Evolutionary conservation across 2,797 vertebrate species (phyloP).

Genomic region (Sebastes oblongus): DNA sequence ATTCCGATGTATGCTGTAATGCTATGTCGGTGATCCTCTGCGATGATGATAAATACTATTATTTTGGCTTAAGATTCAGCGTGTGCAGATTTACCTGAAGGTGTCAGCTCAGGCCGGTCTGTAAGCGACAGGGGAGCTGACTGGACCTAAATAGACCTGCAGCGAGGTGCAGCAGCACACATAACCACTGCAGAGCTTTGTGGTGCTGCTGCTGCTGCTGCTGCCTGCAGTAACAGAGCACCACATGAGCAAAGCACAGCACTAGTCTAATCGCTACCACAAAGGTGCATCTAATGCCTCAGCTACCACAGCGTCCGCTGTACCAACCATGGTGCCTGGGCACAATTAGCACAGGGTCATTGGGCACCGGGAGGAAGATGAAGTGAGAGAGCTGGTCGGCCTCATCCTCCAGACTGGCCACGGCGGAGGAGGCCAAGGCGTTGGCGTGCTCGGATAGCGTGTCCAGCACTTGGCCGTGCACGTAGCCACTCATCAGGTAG

Average conservation of each 20-base stretch:
- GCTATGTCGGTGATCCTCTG: conserved; percentile 6
- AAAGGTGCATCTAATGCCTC: conserved; percentile 37
- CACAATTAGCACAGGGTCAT: conserved; percentile 84
- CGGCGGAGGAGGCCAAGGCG: conserved; percentile 87
- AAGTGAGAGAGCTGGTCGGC: conserved; percentile 89
- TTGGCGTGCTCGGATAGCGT: conserved; percentile 91
- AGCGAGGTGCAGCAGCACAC: conserved; percentile 42
- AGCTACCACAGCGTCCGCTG: conserved; percentile 37
- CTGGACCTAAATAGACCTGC: conserved; percentile 39
- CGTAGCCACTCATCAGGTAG: conserved; percentile 92
- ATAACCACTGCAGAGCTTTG: conserved; percentile 39
- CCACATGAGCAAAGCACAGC: conserved; percentile 44
- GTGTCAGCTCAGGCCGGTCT: conserved; percentile 26
- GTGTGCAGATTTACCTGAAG: conserved; percentile 39
- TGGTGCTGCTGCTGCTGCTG: neutral
- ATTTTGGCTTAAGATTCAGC: conserved; percentile 22
- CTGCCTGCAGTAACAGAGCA: conserved; percentile 43
- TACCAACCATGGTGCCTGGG: conserved; percentile 94
- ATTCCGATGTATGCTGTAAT: conserved; percentile 13
- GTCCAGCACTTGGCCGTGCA: conserved; percentile 90
- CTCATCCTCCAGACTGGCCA: conserved; percentile 90
- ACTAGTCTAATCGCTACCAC: conserved; percentile 50
- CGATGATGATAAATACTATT: conserved; percentile 28
- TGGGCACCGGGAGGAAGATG: conserved; percentile 87
- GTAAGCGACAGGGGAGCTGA: conserved; percentile 30